Conservation (phyloP, 2,888 invertebrate genomes). For the Alcis repandata region DNA sequence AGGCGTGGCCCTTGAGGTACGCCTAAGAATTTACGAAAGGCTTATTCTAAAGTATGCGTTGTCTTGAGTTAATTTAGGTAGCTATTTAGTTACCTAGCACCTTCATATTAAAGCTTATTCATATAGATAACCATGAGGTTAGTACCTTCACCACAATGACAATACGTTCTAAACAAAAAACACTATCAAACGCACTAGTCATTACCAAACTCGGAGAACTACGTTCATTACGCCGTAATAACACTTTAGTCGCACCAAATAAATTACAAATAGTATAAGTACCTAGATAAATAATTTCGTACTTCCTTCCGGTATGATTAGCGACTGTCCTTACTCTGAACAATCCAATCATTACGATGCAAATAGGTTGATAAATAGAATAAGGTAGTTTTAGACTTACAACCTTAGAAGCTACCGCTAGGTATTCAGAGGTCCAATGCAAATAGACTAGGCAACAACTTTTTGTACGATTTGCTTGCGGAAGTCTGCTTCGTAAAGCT, state of each 20-base stretch:
- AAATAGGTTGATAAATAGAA: not conserved
- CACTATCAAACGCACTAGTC: not conserved
- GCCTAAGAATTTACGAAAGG: slow-evolving; percentile 10
- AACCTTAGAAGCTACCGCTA: too few species aligned
- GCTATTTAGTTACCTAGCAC: not conserved
- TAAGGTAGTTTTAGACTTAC: too few species aligned
- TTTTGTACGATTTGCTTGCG: not conserved
- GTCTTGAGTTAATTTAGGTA: not conserved
- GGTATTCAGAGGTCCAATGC: too few species aligned
- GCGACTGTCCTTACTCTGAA: slow-evolving; percentile 1
- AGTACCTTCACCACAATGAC: not conserved
- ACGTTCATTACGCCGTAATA: not conserved
- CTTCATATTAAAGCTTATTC: not conserved
- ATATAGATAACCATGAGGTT: not conserved
- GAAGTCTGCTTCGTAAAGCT: not conserved
- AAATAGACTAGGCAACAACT: too few species aligned
- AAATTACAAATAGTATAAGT: not conserved
- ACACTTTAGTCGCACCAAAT: slow-evolving; percentile 9
- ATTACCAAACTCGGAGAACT: not conserved
- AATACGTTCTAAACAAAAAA: not conserved
- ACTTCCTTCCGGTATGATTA: slow-evolving; percentile 18
- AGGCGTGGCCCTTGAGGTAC: slow-evolving; percentile 35
- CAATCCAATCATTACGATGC: not conserved
- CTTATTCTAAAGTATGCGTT: not conserved
- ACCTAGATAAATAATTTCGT: not conserved